Base-by-base conservation (phyloP, 2,113 vertebrate genomes). In the Protomyctophum bolini region DNA sequence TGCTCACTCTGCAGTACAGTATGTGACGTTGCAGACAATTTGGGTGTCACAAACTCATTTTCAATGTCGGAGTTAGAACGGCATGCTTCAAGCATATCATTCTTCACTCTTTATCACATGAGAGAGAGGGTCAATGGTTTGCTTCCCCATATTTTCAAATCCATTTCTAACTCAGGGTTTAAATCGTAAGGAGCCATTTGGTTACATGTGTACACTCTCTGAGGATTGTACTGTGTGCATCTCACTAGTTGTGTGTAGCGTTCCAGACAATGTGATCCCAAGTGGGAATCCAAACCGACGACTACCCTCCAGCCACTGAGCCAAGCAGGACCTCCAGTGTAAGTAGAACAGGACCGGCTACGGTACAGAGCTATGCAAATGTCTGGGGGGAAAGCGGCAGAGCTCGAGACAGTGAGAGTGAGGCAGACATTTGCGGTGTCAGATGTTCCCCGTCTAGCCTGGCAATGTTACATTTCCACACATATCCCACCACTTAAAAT, bases 401-500 rank as follows among this genome's bases (percentile, higher is more conserved):
- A 68, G 59, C 21, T 1, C 10, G 73, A 76, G 78, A 79, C 79
- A 63, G 81, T 55, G 82, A 83, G 69, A 87, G 82, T 80, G 81
- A 83, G 60, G 79, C 58, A 10, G 58, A 10, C 71, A 72, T 86
- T 83, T 76, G 70, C 59, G 70, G 73, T 75, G 66, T 89, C 74
- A 71, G 70, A 82, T 82, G 75, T 77, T 86, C 84, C 84, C 73
- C 56, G 79, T 84, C 85, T 81, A 1, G 41, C 66, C 72, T 81
- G 84, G 81, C 78, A 79, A 86, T 82, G 84, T 86, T 85, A 88
- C 68, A 84, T 87, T 84, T 87, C 89, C 59, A 83, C 80, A 86
- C 29, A 55, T 65, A 85, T 76, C 78, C 88, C 75, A 50, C 74
- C 76, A 84, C 78, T 62, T 67, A 41, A 85, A 77, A 68, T 88